phyloP scores from a whole-genome alignment of 2,113 vertebrate species.

The Lipophrys pholis region DNA sequence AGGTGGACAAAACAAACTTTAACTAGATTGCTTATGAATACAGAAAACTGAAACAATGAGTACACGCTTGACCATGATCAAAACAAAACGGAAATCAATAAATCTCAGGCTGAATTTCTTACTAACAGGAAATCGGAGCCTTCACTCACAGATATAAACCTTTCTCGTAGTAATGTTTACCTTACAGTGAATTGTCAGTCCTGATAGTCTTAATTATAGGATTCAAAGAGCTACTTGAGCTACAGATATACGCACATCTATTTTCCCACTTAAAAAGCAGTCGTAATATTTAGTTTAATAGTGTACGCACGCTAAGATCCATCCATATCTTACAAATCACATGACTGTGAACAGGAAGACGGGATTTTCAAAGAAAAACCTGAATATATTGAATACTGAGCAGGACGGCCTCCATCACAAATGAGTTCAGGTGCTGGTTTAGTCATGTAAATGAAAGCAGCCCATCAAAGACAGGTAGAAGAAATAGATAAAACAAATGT shows the following conservation, averaged over 20 bases:
- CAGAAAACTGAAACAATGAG: neutral
- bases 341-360: conserved; percentile 3
- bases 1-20: neutral
- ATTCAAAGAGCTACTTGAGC: too few species aligned
- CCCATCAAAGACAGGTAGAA: conserved; percentile 65
- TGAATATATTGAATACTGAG: conserved; percentile 38
- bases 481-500: conserved; percentile 61
- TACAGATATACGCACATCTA: too few species aligned
- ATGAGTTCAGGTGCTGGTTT: conserved; percentile 69
- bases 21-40: neutral
- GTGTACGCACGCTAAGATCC: neutral
- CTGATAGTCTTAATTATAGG: too few species aligned
- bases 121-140: too few species aligned
- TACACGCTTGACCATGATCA: too few species aligned
- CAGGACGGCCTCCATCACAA: conserved; percentile 55
- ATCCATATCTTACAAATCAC: conserved; percentile 1
- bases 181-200: too few species aligned
- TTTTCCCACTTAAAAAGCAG: too few species aligned
- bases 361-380: conserved; percentile 49
- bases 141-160: too few species aligned
- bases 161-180: too few species aligned
- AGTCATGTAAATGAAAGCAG: conserved; percentile 69
- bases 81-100: too few species aligned
- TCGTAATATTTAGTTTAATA: too few species aligned
- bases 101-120: too few species aligned